Evolutionary conservation across 2,797 vertebrate genomes (phyloP).

Genomic region (Schizopygopsis malacanthus): DNA sequence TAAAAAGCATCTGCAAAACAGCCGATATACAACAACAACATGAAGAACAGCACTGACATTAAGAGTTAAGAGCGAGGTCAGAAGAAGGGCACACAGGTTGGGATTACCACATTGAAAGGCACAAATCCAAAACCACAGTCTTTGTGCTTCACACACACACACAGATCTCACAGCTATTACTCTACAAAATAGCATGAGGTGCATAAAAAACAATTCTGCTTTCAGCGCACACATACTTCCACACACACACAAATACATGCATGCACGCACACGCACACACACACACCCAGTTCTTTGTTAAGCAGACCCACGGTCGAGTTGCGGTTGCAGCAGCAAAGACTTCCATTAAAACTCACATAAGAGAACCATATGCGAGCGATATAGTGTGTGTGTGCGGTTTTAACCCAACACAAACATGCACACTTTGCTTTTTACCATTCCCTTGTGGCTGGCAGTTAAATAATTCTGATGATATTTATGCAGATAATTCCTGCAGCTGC

Average conservation of each 20-base stretch:
- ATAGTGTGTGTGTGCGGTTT: constrained; percentile 76
- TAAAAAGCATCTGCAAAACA: not conserved
- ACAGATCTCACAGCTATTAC: constrained; percentile 56
- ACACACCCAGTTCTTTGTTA: constrained; percentile 62
- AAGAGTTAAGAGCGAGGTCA: constrained; percentile 24
- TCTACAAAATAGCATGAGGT: constrained; percentile 48
- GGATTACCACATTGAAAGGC: constrained; percentile 45
- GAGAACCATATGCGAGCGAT: constrained; percentile 77
- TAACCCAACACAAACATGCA: constrained; percentile 60
- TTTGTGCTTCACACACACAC: constrained; percentile 67
- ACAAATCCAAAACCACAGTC: constrained; percentile 50
- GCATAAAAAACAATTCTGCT: constrained; percentile 42
- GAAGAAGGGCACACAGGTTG: constrained; percentile 34
- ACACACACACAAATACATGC: constrained; percentile 42
- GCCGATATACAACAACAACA: not conserved
- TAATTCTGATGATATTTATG: constrained; percentile 58
- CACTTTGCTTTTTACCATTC: constrained; percentile 47
- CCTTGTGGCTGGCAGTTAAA: constrained; percentile 58
- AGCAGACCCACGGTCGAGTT: constrained; percentile 52
- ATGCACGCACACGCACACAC: constrained; percentile 55
- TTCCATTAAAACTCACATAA: constrained; percentile 71
- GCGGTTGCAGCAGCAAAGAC: constrained; percentile 61
- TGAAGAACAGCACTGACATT: not conserved
- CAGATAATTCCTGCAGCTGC: constrained; percentile 54
- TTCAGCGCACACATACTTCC: constrained; percentile 44